Conservation (phyloP, 2,797 vertebrate species). For the Enteromius radiatus region DNA sequence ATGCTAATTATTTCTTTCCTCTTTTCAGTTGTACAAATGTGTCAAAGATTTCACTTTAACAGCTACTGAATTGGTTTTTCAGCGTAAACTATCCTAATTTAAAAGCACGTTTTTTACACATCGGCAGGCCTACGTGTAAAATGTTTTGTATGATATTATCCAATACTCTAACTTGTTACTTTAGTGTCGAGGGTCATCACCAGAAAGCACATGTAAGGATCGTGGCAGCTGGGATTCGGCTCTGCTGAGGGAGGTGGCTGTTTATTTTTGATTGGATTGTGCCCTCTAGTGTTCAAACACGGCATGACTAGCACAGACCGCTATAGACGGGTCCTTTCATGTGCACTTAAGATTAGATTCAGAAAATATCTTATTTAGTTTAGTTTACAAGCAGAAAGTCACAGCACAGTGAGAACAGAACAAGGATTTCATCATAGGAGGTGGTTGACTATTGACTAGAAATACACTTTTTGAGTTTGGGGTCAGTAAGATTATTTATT, state of each 20-base stretch:
- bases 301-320: neutral
- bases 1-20: neutral
- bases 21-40: neutral
- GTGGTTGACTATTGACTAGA: no score
- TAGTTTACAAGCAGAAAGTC: neutral
- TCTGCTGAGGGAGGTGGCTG: no score
- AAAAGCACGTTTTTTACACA: neutral
- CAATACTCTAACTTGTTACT: neutral
- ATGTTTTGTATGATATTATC: neutral
- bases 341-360: neutral
- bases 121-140: neutral
- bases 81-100: neutral
- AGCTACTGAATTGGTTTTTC: neutral
- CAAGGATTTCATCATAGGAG: neutral
- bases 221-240: neutral
- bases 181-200: neutral
- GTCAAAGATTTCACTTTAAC: neutral
- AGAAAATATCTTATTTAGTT: neutral
- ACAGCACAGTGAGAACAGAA: no score
- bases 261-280: conserved; percentile 15
- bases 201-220: neutral
- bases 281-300: conserved; percentile 5
- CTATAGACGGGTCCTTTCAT: neutral
- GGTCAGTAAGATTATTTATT: neutral
- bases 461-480: no score